Evolutionary conservation across 1,140 invertebrate species (phyloP).

Genomic region (Chrysomallon squamiferum): DNA sequence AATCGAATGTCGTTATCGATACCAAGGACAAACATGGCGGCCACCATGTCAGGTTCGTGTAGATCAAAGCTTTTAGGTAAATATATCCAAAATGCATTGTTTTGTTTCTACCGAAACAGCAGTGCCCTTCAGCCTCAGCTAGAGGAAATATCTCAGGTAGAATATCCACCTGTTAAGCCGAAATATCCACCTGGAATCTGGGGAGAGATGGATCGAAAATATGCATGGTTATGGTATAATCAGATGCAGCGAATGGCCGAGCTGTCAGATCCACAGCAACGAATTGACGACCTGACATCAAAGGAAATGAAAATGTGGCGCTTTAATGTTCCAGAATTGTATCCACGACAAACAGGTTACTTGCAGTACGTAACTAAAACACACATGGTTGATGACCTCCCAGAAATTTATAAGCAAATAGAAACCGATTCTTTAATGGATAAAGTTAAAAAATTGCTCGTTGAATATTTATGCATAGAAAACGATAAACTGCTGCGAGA

Average conservation of each 20-base stretch:
- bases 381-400: constrained; percentile 27
- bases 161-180: constrained; percentile 47
- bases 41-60: background rate
- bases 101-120: background rate
- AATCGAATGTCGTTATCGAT: background rate
- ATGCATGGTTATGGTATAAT: constrained; percentile 38
- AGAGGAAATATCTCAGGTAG: constrained; percentile 12
- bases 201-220: constrained; percentile 31
- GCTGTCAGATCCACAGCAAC: constrained; percentile 17
- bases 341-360: constrained; percentile 26
- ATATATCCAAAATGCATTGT: background rate
- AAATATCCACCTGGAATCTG: constrained; percentile 48
- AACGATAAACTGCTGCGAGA: constrained; percentile 16
- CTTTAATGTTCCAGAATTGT: constrained; percentile 11
- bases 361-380: constrained; percentile 45
- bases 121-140: too few species aligned
- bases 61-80: background rate
- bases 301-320: constrained; percentile 8
- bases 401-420: constrained; percentile 22
- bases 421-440: constrained; percentile 11
- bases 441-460: constrained; percentile 11
- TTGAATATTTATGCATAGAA: constrained; percentile 24
- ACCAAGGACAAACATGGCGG: constrained; percentile 14
- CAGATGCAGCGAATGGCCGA: constrained; percentile 10
- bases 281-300: constrained; percentile 25